A percentile compares a stretch with the other conserved stretches of the same genome.
phyloP scores from a whole-genome alignment of 2,113 vertebrate genomes.

The Trichechus manatus region DNA sequence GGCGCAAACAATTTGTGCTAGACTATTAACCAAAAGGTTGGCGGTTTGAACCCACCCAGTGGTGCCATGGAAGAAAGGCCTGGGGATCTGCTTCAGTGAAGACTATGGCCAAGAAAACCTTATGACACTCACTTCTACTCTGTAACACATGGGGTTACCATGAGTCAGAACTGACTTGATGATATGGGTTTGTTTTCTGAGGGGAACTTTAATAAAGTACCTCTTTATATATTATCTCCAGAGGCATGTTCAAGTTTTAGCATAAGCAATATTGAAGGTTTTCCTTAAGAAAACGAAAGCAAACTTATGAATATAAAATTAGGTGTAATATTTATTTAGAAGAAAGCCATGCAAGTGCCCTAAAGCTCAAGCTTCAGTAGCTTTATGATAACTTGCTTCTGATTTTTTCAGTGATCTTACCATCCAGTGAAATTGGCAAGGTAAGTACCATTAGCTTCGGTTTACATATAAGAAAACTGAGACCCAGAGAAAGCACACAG shows the following conservation, averaged over 20 bases:
- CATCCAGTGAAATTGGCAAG: not conserved
- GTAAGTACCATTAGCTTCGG: not conserved
- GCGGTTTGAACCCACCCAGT: too few relatives aligned
- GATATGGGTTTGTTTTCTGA: too few relatives aligned
- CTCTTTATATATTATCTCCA: not conserved
- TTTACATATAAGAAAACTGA: constrained; percentile 31
- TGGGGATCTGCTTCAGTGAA: too few relatives aligned
- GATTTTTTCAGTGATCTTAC: not conserved
- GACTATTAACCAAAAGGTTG: too few relatives aligned
- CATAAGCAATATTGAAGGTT: not conserved
- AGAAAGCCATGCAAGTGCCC: not conserved
- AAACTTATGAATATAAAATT: constrained; percentile 28
- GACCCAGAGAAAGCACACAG: not conserved
- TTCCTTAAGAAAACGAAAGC: not conserved
- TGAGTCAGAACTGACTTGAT: too few relatives aligned
- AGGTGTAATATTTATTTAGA: constrained; percentile 13
- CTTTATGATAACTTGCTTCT: not conserved
- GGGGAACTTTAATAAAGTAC: not conserved
- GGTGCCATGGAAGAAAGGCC: too few relatives aligned
- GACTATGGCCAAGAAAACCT: too few relatives aligned
- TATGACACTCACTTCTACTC: too few relatives aligned
- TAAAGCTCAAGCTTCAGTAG: not conserved
- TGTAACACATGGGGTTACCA: too few relatives aligned
- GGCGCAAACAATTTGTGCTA: too few relatives aligned
- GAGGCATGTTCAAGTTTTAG: not conserved